Percentiles rank a stretch among this genome's conserved stretches.
These are phyloP conservation scores for Merops nubicus DNA, from an alignment of 2,113 vertebrate species.

Conservation along the genomic window DNA sequence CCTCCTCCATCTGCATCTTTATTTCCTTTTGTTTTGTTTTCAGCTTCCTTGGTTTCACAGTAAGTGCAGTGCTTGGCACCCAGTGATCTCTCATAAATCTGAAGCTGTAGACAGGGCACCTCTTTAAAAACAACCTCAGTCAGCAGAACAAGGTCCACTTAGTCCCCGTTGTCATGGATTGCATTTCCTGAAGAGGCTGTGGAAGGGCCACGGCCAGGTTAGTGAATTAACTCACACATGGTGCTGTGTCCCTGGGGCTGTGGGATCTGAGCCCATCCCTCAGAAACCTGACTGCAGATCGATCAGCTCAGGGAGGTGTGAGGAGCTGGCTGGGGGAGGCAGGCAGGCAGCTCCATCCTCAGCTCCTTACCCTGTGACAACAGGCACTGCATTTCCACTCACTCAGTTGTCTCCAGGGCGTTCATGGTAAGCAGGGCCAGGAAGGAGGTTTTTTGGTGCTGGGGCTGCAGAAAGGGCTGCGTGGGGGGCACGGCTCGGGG, in stretches of 20 bases:
- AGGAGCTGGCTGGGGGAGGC: background rate
- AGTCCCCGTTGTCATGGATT: background rate
- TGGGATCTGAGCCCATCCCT: background rate
- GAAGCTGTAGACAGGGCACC: rapidly evolving
- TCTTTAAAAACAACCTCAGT: background rate
- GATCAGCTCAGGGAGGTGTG: background rate
- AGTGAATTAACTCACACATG: background rate
- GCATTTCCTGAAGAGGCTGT: background rate
- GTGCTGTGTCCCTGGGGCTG: background rate
- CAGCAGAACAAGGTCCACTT: background rate
- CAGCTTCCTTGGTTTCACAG: no score
- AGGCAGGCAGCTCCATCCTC: background rate
- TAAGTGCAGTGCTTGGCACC: background rate
- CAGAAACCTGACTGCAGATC: background rate
- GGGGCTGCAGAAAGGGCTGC: background rate
- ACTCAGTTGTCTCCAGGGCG: background rate
- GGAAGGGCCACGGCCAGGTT: background rate
- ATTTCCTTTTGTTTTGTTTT: rapidly evolving
- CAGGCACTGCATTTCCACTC: background rate
- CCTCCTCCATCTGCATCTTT: background rate
- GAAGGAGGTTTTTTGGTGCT: background rate
- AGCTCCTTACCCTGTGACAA: background rate
- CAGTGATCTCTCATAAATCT: rapidly evolving
- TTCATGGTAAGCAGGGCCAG: background rate
- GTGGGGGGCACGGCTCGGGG: background rate